Evolutionary conservation across 2,888 invertebrate species (phyloP).

Genomic region (Polymixis lichenea): DNA sequence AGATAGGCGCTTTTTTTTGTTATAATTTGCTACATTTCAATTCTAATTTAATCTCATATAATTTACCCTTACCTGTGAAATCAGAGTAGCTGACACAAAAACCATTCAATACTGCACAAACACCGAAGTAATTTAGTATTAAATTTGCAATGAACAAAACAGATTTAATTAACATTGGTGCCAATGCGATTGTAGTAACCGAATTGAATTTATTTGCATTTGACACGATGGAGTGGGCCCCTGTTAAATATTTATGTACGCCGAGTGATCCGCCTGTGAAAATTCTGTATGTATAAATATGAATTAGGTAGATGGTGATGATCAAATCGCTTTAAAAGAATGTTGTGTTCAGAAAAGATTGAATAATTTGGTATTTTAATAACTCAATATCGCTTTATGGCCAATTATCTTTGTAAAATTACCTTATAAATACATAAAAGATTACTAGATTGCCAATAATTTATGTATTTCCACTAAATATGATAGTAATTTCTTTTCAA

Average conservation of each 20-base stretch:
- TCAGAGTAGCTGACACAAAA: slow-evolving; percentile 8
- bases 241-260: slow-evolving; percentile 69
- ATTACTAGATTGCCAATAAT: not conserved
- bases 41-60: slow-evolving; percentile 16
- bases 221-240: slow-evolving; percentile 63
- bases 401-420: not conserved
- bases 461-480: not conserved
- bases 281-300: slow-evolving; percentile 65
- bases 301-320: slow-evolving; percentile 42
- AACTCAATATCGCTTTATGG: too few relatives aligned
- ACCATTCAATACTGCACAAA: slow-evolving; percentile 25
- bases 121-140: slow-evolving; percentile 58
- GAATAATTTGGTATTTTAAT: too few relatives aligned
- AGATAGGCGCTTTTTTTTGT: too few relatives aligned
- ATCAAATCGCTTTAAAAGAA: slow-evolving; percentile 9
- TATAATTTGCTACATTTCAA: not conserved
- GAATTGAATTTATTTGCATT: slow-evolving; percentile 72
- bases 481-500: not conserved
- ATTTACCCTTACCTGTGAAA: slow-evolving; percentile 4
- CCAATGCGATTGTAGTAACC: slow-evolving; percentile 65
- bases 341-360: not conserved
- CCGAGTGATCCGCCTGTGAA: slow-evolving; percentile 54
- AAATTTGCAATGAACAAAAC: slow-evolving; percentile 65
- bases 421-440: not conserved
- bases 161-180: slow-evolving; percentile 68